phyloP scores from a whole-genome alignment of 2,113 vertebrate genomes.

The Archocentrus centrarchus region DNA sequence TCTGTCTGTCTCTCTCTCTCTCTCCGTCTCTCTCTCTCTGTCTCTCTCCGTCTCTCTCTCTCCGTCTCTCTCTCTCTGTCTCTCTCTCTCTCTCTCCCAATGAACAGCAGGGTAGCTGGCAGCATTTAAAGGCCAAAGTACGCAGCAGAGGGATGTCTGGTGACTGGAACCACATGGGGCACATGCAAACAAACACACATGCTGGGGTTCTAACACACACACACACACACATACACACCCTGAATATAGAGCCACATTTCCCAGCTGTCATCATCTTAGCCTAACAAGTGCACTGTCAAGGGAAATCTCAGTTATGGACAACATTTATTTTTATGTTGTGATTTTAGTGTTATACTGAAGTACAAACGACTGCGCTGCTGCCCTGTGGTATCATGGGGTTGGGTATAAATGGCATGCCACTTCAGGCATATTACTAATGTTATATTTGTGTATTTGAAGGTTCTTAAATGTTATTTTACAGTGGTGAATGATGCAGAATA shows the following conservation, averaged over 20 bases:
- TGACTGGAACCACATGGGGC: slow-evolving; percentile 50
- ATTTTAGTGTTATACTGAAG: not conserved
- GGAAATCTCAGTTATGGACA: not conserved
- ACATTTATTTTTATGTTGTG: not conserved
- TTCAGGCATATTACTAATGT: not conserved
- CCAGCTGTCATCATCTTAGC: slow-evolving; percentile 54
- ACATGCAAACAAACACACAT: slow-evolving; percentile 45
- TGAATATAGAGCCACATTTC: slow-evolving; percentile 31
- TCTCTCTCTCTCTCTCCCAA: not conserved
- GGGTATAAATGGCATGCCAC: not conserved
- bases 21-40: not conserved
- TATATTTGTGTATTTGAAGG: not conserved
- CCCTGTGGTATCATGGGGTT: not conserved
- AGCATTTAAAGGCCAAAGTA: slow-evolving; percentile 68
- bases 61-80: too few species aligned
- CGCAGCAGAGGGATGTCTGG: slow-evolving; percentile 38
- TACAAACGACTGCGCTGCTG: not conserved
- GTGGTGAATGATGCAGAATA: not conserved
- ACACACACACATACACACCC: slow-evolving; percentile 11
- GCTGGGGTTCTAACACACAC: not conserved
- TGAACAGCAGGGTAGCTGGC: slow-evolving; percentile 64
- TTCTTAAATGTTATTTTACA: not conserved
- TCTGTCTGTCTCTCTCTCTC: not conserved
- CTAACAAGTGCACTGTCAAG: slow-evolving; percentile 32
- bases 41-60: not conserved